These are phyloP conservation scores for Drosophila lacicola DNA, from an alignment of 2,888 invertebrate species.

Conservation along the genomic window DNA sequence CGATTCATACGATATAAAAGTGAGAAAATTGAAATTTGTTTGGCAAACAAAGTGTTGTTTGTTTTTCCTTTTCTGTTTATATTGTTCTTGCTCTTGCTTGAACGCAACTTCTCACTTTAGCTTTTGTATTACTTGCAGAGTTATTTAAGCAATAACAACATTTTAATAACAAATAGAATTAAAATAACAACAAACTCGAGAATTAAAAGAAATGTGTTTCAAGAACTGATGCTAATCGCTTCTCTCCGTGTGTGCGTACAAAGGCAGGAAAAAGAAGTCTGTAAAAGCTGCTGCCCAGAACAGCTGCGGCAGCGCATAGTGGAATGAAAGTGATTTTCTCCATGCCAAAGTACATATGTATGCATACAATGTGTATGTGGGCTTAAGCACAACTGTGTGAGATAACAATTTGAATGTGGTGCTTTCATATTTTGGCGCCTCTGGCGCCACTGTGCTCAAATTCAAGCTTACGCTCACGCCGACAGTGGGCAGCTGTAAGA, in stretches of 20 bases:
- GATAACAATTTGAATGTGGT: slow-evolving; percentile 25
- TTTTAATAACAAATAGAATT: not conserved
- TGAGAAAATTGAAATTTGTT: slow-evolving; percentile 3
- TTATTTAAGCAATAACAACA: not conserved
- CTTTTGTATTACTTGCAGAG: not conserved
- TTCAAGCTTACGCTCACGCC: slow-evolving; percentile 13
- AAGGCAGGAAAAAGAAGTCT: slow-evolving; percentile 1
- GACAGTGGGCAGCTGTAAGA: slow-evolving; percentile 31
- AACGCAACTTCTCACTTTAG: not conserved
- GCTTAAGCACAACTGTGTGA: slow-evolving; percentile 4
- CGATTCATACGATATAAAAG: not conserved
- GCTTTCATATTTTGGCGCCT: slow-evolving; percentile 41
- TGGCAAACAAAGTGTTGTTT: slow-evolving; percentile 12
- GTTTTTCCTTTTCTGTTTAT: not conserved
- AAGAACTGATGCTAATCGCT: not conserved
- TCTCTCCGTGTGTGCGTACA: not conserved
- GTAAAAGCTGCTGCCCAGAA: slow-evolving; percentile 5
- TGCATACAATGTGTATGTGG: not conserved
- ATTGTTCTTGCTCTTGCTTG: not conserved
- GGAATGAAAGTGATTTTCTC: slow-evolving; percentile 30
- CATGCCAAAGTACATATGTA: slow-evolving; percentile 11
- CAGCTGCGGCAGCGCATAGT: slow-evolving; percentile 32
- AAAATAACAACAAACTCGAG: not conserved
- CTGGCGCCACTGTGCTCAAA: slow-evolving; percentile 49
- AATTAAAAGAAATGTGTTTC: not conserved